These are phyloP conservation scores for Gobius niger DNA, from an alignment of 2,113 vertebrate species.

Conservation along the genomic window DNA sequence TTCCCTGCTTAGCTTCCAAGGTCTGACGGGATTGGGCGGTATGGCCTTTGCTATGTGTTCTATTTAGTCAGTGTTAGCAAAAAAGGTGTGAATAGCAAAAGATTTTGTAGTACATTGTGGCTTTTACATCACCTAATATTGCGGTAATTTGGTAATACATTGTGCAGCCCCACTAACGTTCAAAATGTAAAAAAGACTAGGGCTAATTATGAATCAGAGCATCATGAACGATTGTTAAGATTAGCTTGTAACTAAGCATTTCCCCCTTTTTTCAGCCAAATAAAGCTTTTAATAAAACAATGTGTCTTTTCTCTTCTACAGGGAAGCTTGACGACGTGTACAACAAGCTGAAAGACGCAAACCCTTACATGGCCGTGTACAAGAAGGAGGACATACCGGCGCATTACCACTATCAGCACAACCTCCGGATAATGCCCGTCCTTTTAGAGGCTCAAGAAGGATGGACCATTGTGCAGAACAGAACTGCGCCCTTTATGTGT, in stretches of 20 bases:
- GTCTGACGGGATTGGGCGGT: too few species aligned
- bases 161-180: too few species aligned
- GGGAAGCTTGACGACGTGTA: slow-evolving; percentile 87
- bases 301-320: slow-evolving; percentile 46
- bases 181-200: too few species aligned
- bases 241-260: not conserved
- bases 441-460: slow-evolving; percentile 85
- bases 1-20: too few species aligned
- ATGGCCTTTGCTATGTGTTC: too few species aligned
- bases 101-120: too few species aligned
- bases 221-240: too few species aligned
- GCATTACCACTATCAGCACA: slow-evolving; percentile 84
- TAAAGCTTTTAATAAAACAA: not conserved
- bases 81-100: too few species aligned
- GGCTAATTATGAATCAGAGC: too few species aligned
- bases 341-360: slow-evolving; percentile 75
- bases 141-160: too few species aligned
- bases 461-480: slow-evolving; percentile 86
- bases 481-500: slow-evolving; percentile 78
- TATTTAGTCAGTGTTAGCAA: too few species aligned
- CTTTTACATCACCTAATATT: too few species aligned
- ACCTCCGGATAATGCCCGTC: slow-evolving; percentile 85
- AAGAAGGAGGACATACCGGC: slow-evolving; percentile 86
- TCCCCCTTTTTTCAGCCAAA: not conserved
- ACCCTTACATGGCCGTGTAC: slow-evolving; percentile 86